Evolutionary conservation across 1,140 invertebrate genomes (phyloP), one percentile per base, ranked within the genome.

Genomic region (Drosophila grimshawi): DNA sequence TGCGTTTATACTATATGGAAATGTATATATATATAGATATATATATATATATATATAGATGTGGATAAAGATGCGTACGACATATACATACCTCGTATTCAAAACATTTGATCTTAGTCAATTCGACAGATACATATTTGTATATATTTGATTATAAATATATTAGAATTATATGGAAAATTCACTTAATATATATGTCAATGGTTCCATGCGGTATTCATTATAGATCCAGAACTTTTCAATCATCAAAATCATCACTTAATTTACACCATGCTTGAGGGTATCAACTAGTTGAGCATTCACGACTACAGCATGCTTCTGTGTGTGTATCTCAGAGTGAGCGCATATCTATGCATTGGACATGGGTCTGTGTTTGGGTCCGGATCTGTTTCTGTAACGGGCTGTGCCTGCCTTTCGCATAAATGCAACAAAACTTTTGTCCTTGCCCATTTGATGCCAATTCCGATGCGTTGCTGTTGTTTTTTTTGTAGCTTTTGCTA

Each of bases 341-440:
- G 64, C 35, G 11, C 65, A 60, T 69, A 63, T 76, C 72, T 76
- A 62, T 64, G 59, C 66, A 27, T 55, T 53, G 72, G 66, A 66
- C 69, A 66, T 67, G 65, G 59, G 8, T 73, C 51, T 68, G 61
- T 57, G 43, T 51, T 66, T 39, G 37, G 33, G 35, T 39, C 45
- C 57, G 72, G 71, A 68, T 70, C 66, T 63, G 66, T 62, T 63
- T 49, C 66, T 62, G 66, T 43, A 52, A 30, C 66, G 62, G 39
- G 3, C 37, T 10, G 35, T 41, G 51, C 27, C 76, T 72, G 74
- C 52, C 59, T 51, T 76, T 86, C 60, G 78, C 78, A 86, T 67
- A 86, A 86, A 82, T 86, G 82, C 82, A 88, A 57, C 51, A 80
- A 69, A 86, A 88, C 83, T 88, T 86, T 82, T 72, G 82, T 63